A percentile compares a stretch with the other conserved stretches of the same genome.
These are phyloP conservation scores for Hoplostethus mediterraneus DNA, from an alignment of 2,797 vertebrate species.

Conservation along the genomic window DNA sequence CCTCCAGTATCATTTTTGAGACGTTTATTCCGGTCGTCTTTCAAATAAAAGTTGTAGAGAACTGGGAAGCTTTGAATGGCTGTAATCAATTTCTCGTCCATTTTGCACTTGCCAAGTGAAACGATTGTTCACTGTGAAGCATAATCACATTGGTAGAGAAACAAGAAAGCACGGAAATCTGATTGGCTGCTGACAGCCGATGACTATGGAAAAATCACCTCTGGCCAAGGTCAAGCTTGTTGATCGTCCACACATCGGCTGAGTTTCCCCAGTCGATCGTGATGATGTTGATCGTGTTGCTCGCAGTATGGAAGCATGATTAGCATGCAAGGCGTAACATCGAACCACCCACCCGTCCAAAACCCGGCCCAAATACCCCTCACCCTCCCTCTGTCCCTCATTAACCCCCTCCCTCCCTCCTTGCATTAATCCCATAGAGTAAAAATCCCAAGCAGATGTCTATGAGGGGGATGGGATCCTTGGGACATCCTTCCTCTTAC, in stretches of 20 bases:
- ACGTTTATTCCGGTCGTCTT: no score
- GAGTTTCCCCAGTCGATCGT: no score
- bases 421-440: constrained; percentile 42
- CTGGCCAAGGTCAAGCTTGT: no score
- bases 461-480: constrained; percentile 56
- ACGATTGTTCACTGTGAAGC: background rate
- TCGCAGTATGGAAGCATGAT: constrained; percentile 70
- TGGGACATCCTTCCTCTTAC: constrained; percentile 80
- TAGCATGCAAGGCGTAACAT: constrained; percentile 76
- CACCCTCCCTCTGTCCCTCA: background rate
- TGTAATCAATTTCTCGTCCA: background rate
- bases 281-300: constrained; percentile 53
- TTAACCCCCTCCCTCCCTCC: constrained; percentile 1
- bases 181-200: no score
- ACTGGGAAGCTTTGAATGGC: background rate
- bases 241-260: no score
- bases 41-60: background rate
- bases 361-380: constrained; percentile 17
- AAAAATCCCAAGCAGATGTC: constrained; percentile 67
- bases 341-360: constrained; percentile 38
- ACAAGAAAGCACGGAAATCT: background rate
- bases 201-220: no score
- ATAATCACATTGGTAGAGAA: background rate
- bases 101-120: background rate
- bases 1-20: no score